Conservation (phyloP, 2,888 invertebrate species). For the Drosophila kokeensis region DNA sequence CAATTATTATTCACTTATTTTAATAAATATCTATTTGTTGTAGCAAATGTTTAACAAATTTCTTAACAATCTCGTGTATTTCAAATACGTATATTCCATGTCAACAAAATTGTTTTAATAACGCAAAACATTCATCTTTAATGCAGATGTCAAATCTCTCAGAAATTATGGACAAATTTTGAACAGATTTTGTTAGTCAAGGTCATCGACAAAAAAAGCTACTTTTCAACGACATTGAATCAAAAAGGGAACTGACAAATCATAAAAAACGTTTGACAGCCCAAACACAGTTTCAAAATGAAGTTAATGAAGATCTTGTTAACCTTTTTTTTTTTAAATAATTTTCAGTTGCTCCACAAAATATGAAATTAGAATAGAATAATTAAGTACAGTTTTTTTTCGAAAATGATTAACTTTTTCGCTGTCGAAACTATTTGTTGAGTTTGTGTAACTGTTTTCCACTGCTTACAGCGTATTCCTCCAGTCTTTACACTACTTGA, state of each 20-base stretch:
- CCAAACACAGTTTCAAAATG: background rate
- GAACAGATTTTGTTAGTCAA: background rate
- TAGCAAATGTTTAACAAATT: background rate
- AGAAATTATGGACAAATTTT: background rate
- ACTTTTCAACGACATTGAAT: background rate
- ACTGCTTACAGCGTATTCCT: background rate
- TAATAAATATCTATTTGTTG: conserved; percentile 8
- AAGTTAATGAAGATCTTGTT: background rate
- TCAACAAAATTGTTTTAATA: no score
- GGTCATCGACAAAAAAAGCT: background rate
- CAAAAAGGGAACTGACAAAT: background rate
- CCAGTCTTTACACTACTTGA: background rate
- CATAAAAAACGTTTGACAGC: background rate
- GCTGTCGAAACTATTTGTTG: background rate
- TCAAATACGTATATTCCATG: no score
- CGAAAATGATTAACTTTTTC: background rate
- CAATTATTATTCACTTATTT: conserved; percentile 8
- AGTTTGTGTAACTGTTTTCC: background rate
- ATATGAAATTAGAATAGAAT: background rate
- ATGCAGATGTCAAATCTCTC: no score
- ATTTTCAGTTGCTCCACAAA: background rate
- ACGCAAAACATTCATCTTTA: no score
- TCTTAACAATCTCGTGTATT: background rate
- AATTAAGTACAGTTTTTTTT: background rate
- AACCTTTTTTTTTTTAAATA: background rate